A percentile compares a stretch with the other conserved stretches of the same genome.
Evolutionary conservation across 37 sponge, comb jelly and placozoan species (phyloP).

Genomic region (Crambe crambe): DNA sequence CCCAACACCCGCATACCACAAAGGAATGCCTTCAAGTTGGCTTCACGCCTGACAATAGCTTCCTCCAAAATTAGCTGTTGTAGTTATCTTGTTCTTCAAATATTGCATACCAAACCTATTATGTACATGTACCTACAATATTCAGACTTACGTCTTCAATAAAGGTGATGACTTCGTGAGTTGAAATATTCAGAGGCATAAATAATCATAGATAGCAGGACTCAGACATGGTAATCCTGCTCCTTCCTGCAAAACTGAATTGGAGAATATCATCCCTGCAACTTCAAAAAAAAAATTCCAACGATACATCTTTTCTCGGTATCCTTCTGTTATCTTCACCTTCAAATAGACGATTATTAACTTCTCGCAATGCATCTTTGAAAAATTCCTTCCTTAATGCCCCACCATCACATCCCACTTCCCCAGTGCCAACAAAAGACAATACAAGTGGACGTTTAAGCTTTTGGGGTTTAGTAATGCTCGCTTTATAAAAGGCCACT

Average conservation of each 20-base stretch:
- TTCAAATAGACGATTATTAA: slow-evolving; percentile 38
- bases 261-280: slow-evolving; percentile 44
- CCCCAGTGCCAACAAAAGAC: slow-evolving; percentile 25
- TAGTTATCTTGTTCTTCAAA: too few species aligned
- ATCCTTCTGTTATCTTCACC: slow-evolving; percentile 22
- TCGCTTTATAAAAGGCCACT: slow-evolving; percentile 52
- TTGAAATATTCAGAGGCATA: too few species aligned
- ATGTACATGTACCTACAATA: too few species aligned
- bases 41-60: too few species aligned
- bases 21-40: too few species aligned
- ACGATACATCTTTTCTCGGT: slow-evolving; percentile 30
- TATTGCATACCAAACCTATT: too few species aligned
- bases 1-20: too few species aligned
- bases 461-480: slow-evolving; percentile 25
- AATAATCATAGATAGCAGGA: too few species aligned
- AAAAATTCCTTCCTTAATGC: slow-evolving; percentile 51
- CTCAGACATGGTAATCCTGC: too few species aligned
- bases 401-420: slow-evolving; percentile 53
- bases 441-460: slow-evolving; percentile 12
- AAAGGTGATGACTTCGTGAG: too few species aligned
- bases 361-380: slow-evolving; percentile 26
- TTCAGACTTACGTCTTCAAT: too few species aligned
- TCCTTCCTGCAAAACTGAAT: slow-evolving; percentile 56
- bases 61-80: too few species aligned
- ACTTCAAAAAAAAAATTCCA: slow-evolving; percentile 36